Evolutionary conservation across 92 coral and sea anemone species (phyloP).

Genomic region (Montipora capitata): DNA sequence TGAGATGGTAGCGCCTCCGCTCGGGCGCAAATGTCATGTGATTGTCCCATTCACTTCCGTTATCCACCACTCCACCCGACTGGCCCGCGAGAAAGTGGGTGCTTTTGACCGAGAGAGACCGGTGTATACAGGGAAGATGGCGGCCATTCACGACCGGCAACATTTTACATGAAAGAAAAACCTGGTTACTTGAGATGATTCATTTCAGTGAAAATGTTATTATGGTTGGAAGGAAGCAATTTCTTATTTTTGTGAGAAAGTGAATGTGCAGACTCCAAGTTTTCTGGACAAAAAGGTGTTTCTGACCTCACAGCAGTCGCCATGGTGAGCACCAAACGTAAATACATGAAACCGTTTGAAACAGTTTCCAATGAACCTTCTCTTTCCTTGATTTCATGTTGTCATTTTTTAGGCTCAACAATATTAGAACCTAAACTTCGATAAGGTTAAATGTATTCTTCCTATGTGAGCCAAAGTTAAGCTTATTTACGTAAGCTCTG

Average conservation of each 20-base stretch:
- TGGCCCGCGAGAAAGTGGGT: background rate
- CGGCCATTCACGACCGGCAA: conserved; percentile 8
- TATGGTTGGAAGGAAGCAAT: background rate
- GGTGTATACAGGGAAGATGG: conserved; percentile 5
- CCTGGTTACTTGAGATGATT: background rate
- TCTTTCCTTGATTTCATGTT: no score
- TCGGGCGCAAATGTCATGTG: no score
- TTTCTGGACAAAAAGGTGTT: background rate
- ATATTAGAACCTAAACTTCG: no score
- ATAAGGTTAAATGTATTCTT: no score
- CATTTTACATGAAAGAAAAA: background rate
- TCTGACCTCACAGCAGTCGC: conserved; percentile 20
- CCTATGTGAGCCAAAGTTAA: no score
- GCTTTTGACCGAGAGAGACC: conserved; percentile 4
- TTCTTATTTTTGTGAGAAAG: background rate
- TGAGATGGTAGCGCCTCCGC: no score
- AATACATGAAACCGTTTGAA: conserved; percentile 11
- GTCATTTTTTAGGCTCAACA: no score
- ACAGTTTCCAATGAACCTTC: background rate
- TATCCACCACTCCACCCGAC: background rate
- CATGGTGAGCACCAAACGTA: conserved; percentile 43
- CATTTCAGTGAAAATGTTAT: background rate
- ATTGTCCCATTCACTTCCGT: no score
- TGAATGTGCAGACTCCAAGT: background rate
- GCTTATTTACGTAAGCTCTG: no score